These are phyloP conservation scores for Drosophila helvetica DNA, from an alignment of 2,888 invertebrate species.

Conservation along the genomic window DNA sequence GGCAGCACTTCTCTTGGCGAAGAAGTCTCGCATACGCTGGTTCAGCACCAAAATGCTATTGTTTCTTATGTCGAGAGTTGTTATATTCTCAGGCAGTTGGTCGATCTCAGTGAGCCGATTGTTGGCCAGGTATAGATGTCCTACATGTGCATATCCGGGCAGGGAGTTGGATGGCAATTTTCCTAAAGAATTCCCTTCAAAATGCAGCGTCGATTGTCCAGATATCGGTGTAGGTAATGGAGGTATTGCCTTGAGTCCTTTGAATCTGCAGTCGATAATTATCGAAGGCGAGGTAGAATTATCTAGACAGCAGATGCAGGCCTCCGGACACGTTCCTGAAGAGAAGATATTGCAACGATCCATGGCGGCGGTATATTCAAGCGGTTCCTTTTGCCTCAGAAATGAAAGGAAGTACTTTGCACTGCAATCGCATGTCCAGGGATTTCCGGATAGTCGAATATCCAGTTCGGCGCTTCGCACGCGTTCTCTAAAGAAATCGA, in stretches of 20 bases:
- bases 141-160: background rate
- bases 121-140: slow-evolving; percentile 7
- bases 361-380: background rate
- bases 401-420: slow-evolving; percentile 5
- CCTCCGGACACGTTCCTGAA: slow-evolving; percentile 4
- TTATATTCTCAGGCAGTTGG: background rate
- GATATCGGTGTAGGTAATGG: background rate
- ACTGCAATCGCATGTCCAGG: slow-evolving; percentile 9
- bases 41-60: background rate
- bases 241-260: slow-evolving; percentile 1
- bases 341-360: background rate
- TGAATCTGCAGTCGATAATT: background rate
- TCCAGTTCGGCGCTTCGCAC: background rate
- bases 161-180: slow-evolving; percentile 3
- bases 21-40: background rate
- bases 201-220: slow-evolving; percentile 5
- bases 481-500: background rate
- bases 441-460: slow-evolving; percentile 9
- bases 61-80: slow-evolving; percentile 3
- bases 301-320: slow-evolving; percentile 15
- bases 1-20: background rate
- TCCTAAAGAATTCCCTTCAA: slow-evolving; percentile 11
- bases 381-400: slow-evolving; percentile 3
- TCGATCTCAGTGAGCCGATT: slow-evolving; percentile 9
- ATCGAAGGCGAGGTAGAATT: background rate